Evolutionary conservation across 2,797 vertebrate species (phyloP), one percentile per base, ranked within the genome.

Genomic region (Glyptemys insculpta): DNA sequence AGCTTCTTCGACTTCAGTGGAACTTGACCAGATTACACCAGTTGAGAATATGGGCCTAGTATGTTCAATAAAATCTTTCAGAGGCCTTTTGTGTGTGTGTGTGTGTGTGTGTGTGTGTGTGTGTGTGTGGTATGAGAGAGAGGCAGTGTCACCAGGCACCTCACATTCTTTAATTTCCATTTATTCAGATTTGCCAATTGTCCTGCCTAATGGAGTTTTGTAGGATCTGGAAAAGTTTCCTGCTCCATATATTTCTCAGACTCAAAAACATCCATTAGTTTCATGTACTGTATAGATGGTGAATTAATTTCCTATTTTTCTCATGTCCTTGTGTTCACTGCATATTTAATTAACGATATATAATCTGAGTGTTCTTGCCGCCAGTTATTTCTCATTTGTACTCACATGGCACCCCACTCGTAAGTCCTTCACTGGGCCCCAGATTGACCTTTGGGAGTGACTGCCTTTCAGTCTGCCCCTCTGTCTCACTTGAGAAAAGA

Each of bases 241-340:
- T 93, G 81, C 95, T 96, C 95, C 86, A 12, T 50, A 49, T 81
- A 44, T 10, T 96, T 93, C 89, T 23, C 54, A 80, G 72, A 47
- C 91, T 89, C 87, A 92, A 90, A 76, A 95, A 83, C 89, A 90
- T 86, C 88, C 94, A 94, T 96, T 97, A 92, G 85, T 92, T 94
- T 91, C n/a, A 68, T 87, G 93, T 90, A 57, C 57, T 95, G 2
- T 59, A 54, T 16, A 92, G 94, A 87, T 19, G 95, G 92, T 89
- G 89, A 94, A 97, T 95, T 97, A 92, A 95, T 98, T 97, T 93
- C 79, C 68, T 84, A 37, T 87, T 84, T 82, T 96, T 94, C 91
- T 31, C 50, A 85, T 87, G 89, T 88, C 86, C 37, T 62, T 89
- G 74, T 93, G 14, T 87, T 93, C 87, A 23, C 57, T 90, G 82